Conservation (phyloP, 2,797 vertebrate genomes). For the Falco peregrinus region DNA sequence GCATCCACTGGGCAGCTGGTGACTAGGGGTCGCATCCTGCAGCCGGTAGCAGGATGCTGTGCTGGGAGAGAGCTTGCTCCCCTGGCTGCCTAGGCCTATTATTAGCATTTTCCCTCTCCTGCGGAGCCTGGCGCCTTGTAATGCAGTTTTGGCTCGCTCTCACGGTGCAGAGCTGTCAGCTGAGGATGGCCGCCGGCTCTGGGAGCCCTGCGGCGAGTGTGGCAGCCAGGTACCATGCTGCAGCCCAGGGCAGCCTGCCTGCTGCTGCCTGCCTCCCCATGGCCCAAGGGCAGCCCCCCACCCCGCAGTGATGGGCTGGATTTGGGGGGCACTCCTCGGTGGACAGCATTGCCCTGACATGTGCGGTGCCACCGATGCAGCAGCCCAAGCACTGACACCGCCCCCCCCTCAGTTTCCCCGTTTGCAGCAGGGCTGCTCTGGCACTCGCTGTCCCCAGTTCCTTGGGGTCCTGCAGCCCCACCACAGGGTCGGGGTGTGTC, state of each 20-base stretch:
- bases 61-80: background rate
- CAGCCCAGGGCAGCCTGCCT: background rate
- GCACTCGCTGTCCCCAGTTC: background rate
- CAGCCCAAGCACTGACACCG: background rate
- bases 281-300: background rate
- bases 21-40: background rate
- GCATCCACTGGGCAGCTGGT: fast-evolving
- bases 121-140: background rate
- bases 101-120: background rate
- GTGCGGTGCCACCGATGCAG: fast-evolving
- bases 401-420: background rate
- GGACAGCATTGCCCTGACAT: background rate
- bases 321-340: background rate
- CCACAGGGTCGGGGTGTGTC: background rate
- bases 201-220: background rate
- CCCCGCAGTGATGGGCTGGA: background rate
- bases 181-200: fast-evolving
- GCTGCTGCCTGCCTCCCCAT: background rate
- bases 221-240: background rate
- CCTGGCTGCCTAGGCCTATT: background rate
- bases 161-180: background rate
- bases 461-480: background rate
- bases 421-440: background rate
- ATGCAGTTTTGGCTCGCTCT: background rate
- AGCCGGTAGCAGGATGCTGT: background rate